Evolutionary conservation across 2,113 vertebrate genomes (phyloP), one percentile per base, ranked within the genome.

Genomic region (Sander vitreus): DNA sequence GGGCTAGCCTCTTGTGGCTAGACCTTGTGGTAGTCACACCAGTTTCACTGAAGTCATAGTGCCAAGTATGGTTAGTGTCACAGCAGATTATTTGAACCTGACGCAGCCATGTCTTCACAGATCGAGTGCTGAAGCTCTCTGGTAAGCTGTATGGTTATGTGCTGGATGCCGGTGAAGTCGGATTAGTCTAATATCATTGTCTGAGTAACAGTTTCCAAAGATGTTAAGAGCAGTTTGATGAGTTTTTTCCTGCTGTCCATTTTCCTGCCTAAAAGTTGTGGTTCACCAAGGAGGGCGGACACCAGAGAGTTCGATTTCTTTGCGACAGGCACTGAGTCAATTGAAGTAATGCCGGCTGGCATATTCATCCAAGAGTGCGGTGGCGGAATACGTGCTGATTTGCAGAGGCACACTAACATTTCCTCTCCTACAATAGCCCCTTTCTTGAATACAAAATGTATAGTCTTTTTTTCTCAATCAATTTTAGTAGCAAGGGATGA

Each of bases 131-230:
- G 58, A 70, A 77, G 66, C 69, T 51, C 54, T 78, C 84, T 87
- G 80, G 78, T 89, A 72, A 83, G 39, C 83, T 59, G 70, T 23
- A 58, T 21, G 67, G 68, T 83, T 81, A 66, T 62, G 78, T 75
- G 87, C 78, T 59, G 33, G 74, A 71, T 59, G 70, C 63, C 64
- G 53, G 39, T 75, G 67, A 83, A 72, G 79, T 80, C 12, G 3
- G 65, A 89, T 85, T 86, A 81, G 74, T 86, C 76, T 77, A 89
- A 87, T 91, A 88, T 93, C 83, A 85, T 85, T 86, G 76, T 89
- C 87, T 90, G 87, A 91, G 88, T 77, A 94, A 93, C 85, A 87
- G 78, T 91, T 93, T 93, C 90, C 89, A 89, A 83, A 91, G 77
- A 91, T 89, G 85, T 89, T 92, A 65, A 81, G 71, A 72, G 76